Base-by-base conservation (phyloP, 2,797 vertebrate species). In the Fistularia tabacaria region DNA sequence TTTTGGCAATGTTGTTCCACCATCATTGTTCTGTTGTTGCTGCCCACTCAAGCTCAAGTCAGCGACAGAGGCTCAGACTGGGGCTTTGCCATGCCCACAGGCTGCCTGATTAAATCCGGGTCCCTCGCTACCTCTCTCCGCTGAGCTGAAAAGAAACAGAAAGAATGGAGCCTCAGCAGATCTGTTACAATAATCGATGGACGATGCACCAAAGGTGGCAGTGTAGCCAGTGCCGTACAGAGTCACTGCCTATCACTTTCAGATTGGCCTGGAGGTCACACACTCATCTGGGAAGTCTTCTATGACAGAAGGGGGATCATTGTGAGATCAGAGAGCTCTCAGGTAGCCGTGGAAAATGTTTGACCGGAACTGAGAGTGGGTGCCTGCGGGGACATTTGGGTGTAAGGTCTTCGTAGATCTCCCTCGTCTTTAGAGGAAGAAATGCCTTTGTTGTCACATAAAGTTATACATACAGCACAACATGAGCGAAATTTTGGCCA, bases 141-240 rank as follows among this genome's bases (percentile, higher is more conserved):
- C 92, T 90, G 93, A 93, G 92, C 93, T 93, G 92, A 94, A 94
- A 94, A 94, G 90, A 92, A 78, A 80, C 88, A 83, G 91, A 89
- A 90, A 93, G 91, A 92, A 92, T 91, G 92, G 90, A 90, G 92
- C 92, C 92, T 92, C 90, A 85, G 92, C 91, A 93, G 94, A 95
- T 93, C 93, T 92, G 94, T 95, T 95, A 93, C 93, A 93, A 92
- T 93, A 93, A 96, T 93, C 95, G 93, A 95, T 95, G 94, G 92
- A 91, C 92, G 89, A 85, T 89, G 89, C 90, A 91, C 91, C 92
- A 91, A 74, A 91, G 74, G 80, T 84, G 90, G 91, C 87, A 74
- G 88, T 94, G 93, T 93, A 90, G 91, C 92, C 92, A 93, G 90
- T 81, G 82, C 88, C 93, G 93, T 93, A 82, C 88, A 92, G 87